Base-by-base conservation (phyloP, 1,140 invertebrate genomes). In the Apocrypta bakeri region DNA sequence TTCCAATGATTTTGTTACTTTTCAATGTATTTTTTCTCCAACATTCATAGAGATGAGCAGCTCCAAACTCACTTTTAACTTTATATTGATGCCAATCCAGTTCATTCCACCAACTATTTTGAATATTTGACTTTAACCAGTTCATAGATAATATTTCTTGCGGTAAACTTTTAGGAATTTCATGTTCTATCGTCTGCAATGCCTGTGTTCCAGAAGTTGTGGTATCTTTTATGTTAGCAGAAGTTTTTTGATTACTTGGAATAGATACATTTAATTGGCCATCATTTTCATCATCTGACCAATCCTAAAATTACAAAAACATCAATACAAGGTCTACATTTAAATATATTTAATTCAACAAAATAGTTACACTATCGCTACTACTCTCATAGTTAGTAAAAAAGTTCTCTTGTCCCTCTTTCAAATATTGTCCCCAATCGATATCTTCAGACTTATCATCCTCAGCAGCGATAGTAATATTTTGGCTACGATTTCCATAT, bases 391-490 rank as follows among this genome's bases (percentile, higher is more conserved):
- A 92, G 82, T 90, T 75, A 29, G 68, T 79, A 77, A 90, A 90
- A 83, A 91, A 92, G 3, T 90, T 85, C 7, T 89, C 85, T 61
- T 91, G 85, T 0, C 89, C 91, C 77, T 92, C 92, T 69, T 88
- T 91, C n/a, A 92, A 87, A 87, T 92, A 91, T 25, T 89, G 81
- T 1, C 80, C 87, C 92, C 91, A 92, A 82, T 92, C 89, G 76
- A 92, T 90, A 82, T 91, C 90, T 74, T 92, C 89, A 6, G 84
- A 73, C 27, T 86, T 86, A 37, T 86, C 87, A 17, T 89, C 87
- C 33, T 87, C 85, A 27, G 64, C 72, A 27, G 66, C 75, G 31
- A 69, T 48, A 14, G 40, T 29, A 17, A 79, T 29, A 81, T 74
- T 80, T 61, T 71, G 84, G 76, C 68, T 86, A n/a, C 74, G 78